phyloP scores from a whole-genome alignment of 2,113 vertebrate species.

The Hassar affinis region DNA sequence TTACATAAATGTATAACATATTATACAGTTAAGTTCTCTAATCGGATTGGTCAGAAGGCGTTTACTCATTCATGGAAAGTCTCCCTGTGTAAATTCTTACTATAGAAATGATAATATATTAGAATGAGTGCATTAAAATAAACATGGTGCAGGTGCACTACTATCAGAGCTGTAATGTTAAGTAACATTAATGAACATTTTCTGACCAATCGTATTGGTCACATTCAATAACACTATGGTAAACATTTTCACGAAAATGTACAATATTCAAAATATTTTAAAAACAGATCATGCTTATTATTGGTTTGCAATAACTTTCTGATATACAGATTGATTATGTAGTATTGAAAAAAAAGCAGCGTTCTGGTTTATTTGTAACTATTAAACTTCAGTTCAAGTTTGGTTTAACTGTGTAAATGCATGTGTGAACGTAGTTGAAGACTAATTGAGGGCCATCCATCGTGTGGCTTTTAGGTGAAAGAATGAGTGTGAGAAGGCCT shows the following conservation, averaged over 20 bases:
- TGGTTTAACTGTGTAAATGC: background rate
- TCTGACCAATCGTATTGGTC: background rate
- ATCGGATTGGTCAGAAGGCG: background rate
- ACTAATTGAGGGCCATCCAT: constrained; percentile 58
- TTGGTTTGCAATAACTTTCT: background rate
- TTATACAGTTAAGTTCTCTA: background rate
- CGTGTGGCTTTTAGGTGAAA: constrained; percentile 45
- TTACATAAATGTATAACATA: background rate
- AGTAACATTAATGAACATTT: background rate
- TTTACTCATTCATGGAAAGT: background rate
- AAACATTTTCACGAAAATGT: background rate
- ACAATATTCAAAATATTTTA: background rate
- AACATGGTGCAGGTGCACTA: background rate
- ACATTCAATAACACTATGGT: background rate
- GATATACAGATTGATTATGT: background rate
- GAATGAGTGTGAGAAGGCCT: constrained; percentile 51
- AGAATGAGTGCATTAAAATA: background rate
- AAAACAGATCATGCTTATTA: background rate
- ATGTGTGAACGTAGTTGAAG: constrained; percentile 37
- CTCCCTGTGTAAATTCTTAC: no score
- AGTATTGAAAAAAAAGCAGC: background rate
- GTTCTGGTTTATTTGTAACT: background rate
- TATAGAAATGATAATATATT: background rate
- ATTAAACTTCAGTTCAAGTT: background rate
- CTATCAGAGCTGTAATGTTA: background rate